Percentiles rank a stretch among this genome's conserved stretches.
Conservation (phyloP, 2,888 invertebrate species). For the Apomyelois bistriatella region DNA sequence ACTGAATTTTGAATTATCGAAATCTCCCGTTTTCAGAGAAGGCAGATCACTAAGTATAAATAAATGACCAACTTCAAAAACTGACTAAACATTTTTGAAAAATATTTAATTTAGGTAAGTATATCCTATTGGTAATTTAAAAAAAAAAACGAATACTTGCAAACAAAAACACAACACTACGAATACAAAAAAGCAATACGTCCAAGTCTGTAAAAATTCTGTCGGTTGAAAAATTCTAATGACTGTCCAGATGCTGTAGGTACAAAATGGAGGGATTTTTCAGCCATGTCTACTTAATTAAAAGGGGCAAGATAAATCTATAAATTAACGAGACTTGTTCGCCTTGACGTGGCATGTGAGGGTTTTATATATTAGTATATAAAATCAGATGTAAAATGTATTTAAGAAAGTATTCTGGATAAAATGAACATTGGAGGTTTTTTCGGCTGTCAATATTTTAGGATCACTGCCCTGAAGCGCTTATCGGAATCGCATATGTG, state of each 20-base stretch:
- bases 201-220: background rate
- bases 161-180: too few relatives aligned
- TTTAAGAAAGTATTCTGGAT: constrained; percentile 8
- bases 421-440: constrained; percentile 21
- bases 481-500: constrained; percentile 8
- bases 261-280: background rate
- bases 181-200: background rate
- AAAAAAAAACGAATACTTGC: too few relatives aligned
- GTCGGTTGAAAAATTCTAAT: background rate
- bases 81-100: too few relatives aligned
- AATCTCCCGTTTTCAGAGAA: too few relatives aligned
- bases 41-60: too few relatives aligned
- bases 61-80: too few relatives aligned
- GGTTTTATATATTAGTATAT: too few relatives aligned
- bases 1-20: too few relatives aligned
- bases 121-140: too few relatives aligned
- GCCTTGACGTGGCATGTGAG: background rate
- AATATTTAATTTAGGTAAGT: too few relatives aligned
- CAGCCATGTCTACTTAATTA: background rate
- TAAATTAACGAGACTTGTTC: background rate
- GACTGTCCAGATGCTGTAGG: background rate
- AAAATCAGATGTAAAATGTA: too few relatives aligned
- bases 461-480: constrained; percentile 20
- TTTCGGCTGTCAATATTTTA: constrained; percentile 23
- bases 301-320: background rate